Conservation (phyloP, 2,888 invertebrate genomes). For the Acanthosepion pharaonis region DNA sequence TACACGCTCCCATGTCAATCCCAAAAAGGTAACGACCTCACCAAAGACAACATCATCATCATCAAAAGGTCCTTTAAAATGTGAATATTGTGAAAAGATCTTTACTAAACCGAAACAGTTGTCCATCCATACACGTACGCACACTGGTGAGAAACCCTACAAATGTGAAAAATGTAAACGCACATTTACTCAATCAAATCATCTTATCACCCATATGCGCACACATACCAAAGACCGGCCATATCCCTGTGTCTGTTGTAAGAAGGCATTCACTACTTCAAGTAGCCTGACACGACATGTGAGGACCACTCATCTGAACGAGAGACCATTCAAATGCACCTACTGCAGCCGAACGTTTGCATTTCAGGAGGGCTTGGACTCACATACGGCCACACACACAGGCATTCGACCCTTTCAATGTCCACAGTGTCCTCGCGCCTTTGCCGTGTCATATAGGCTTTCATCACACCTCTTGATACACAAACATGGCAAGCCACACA, state of each 20-base stretch:
- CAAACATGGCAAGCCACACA: slow-evolving; percentile 23
- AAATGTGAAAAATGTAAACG: slow-evolving; percentile 12
- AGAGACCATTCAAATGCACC: slow-evolving; percentile 38
- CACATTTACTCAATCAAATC: slow-evolving; percentile 24
- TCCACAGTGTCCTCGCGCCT: slow-evolving; percentile 25
- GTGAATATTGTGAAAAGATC: slow-evolving; percentile 35
- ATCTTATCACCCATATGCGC: slow-evolving; percentile 25
- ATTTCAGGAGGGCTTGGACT: slow-evolving; percentile 45
- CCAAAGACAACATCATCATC: not conserved
- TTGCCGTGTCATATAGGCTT: slow-evolving; percentile 38
- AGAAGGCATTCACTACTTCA: not conserved
- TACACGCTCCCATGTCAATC: not conserved
- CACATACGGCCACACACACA: not conserved
- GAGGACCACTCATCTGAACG: slow-evolving; percentile 13
- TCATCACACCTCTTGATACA: slow-evolving; percentile 24
- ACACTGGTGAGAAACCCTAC: not conserved
- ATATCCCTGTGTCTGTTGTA: slow-evolving; percentile 34
- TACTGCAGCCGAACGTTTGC: slow-evolving; percentile 35
- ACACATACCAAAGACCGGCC: slow-evolving; percentile 36
- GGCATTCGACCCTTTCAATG: slow-evolving; percentile 38
- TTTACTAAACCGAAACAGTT: not conserved
- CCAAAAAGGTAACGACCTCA: not conserved
- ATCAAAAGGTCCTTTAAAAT: not conserved
- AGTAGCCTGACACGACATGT: slow-evolving; percentile 37
- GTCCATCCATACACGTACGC: not conserved